Percentiles rank a stretch among this genome's conserved stretches.
Evolutionary conservation across 2,797 vertebrate species (phyloP).

Genomic region (Natrix natrix): DNA sequence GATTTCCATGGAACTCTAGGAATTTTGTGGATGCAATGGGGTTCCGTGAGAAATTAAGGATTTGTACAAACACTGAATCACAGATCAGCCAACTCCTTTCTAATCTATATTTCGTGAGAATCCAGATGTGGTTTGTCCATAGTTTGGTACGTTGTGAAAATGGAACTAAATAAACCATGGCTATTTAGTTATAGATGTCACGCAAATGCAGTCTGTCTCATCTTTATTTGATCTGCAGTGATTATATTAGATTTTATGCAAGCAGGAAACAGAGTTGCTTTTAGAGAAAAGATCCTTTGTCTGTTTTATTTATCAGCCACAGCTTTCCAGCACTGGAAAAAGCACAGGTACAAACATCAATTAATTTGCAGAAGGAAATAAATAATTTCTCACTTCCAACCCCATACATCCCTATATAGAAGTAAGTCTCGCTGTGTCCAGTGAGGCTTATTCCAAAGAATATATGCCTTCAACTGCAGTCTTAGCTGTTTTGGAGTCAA

Average conservation of each 20-base stretch:
- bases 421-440: not conserved
- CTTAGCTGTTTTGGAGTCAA: not conserved
- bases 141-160: not conserved
- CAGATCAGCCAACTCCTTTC: not conserved
- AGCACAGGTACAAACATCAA: not conserved
- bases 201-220: not conserved
- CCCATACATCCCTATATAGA: not conserved
- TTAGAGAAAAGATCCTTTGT: not conserved
- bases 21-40: not conserved
- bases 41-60: not conserved
- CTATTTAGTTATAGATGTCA: not conserved
- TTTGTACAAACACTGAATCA: not conserved
- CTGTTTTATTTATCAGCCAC: not conserved
- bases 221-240: not conserved
- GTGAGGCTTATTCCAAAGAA: not conserved
- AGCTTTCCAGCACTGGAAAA: not conserved
- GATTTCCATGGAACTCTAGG: not conserved
- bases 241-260: not conserved
- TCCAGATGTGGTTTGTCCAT: not conserved
- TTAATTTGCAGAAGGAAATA: not conserved
- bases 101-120: not conserved
- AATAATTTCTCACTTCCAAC: not conserved
- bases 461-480: not conserved
- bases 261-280: not conserved
- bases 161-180: not conserved